Evolutionary conservation across 1,140 invertebrate genomes (phyloP).

Genomic region (Diorhabda elongata): DNA sequence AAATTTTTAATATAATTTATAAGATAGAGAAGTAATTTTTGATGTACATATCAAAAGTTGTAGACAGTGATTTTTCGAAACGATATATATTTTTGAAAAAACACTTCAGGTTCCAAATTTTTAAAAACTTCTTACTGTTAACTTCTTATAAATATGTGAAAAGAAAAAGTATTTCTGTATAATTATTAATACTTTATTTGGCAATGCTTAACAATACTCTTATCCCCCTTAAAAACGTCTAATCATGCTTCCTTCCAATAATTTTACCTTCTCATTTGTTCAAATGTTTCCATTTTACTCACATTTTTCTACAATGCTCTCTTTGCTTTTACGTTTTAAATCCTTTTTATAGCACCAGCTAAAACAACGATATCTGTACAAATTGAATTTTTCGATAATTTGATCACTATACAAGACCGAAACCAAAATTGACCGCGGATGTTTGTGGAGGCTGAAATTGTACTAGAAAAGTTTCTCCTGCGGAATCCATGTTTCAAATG

Average conservation of each 20-base stretch:
- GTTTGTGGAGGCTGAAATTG: too few species aligned
- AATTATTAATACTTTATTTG: background rate
- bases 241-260: background rate
- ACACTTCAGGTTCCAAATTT: slow-evolving; percentile 8
- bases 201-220: background rate
- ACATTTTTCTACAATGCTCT: too few species aligned
- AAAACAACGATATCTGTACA: too few species aligned
- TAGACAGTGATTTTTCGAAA: slow-evolving; percentile 27
- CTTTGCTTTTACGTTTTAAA: too few species aligned
- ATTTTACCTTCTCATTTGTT: background rate
- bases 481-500: too few species aligned
- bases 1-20: slow-evolving; percentile 44
- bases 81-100: slow-evolving; percentile 23
- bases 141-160: background rate
- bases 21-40: slow-evolving; percentile 39
- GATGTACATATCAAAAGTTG: slow-evolving; percentile 38
- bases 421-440: too few species aligned
- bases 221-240: background rate
- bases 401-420: too few species aligned
- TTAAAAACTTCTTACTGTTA: background rate
- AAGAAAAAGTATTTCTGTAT: background rate
- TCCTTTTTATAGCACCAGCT: too few species aligned
- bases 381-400: too few species aligned
- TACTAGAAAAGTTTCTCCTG: too few species aligned
- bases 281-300: background rate